These are phyloP conservation scores for Mellilla xanthometata DNA, from an alignment of 2,888 invertebrate species.

Conservation along the genomic window DNA sequence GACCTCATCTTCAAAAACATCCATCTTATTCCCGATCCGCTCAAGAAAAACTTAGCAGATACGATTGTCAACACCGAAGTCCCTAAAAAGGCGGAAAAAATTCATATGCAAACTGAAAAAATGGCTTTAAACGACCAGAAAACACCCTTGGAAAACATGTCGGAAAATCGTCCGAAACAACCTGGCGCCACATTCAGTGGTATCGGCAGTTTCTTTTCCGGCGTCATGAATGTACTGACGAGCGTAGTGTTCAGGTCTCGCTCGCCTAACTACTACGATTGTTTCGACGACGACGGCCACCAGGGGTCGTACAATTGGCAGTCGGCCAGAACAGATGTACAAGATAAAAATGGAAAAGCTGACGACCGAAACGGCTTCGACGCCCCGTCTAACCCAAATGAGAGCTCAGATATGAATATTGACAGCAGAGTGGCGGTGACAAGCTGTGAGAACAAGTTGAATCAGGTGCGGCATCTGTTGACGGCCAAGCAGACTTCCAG, in stretches of 20 bases:
- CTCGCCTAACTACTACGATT: constrained; percentile 47
- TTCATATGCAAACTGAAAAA: constrained; percentile 19
- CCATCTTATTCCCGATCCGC: constrained; percentile 59
- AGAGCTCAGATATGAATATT: constrained; percentile 49
- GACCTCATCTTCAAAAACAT: constrained; percentile 55
- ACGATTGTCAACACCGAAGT: constrained; percentile 46
- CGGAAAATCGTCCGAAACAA: constrained; percentile 9
- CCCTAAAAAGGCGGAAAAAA: constrained; percentile 24
- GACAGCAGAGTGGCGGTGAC: constrained; percentile 53
- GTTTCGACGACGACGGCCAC: constrained; percentile 43
- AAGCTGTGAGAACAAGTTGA: constrained; percentile 63
- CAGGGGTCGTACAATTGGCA: constrained; percentile 57
- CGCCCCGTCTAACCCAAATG: constrained; percentile 38
- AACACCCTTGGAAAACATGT: constrained; percentile 19
- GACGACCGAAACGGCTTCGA: constrained; percentile 36
- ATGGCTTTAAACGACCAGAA: constrained; percentile 19
- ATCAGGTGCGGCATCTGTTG: constrained; percentile 53
- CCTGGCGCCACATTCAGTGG: constrained; percentile 43
- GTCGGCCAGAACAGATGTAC: constrained; percentile 57
- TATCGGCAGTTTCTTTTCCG: constrained; percentile 61
- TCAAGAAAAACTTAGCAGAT: constrained; percentile 70
- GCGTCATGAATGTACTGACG: constrained; percentile 58
- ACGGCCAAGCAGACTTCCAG: constrained; percentile 39
- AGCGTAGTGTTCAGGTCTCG: constrained; percentile 57
- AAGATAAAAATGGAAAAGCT: constrained; percentile 53